Evolutionary conservation across 2,113 vertebrate genomes (phyloP).

Genomic region (Daphoenositta chrysoptera): DNA sequence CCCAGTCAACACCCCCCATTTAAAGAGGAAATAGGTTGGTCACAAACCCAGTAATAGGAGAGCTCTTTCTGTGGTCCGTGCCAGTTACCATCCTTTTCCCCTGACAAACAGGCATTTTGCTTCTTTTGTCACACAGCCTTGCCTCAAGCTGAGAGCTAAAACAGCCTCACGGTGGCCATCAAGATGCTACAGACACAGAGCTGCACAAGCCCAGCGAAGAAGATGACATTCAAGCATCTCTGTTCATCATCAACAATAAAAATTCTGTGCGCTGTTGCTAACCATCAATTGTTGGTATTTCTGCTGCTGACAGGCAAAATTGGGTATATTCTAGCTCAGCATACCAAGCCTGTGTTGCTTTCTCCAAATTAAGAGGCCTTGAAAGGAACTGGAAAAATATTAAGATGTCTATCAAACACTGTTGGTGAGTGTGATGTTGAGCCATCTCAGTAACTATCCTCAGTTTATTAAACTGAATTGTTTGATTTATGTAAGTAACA

Average conservation of each 20-base stretch:
- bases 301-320: background rate
- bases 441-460: background rate
- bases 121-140: background rate
- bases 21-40: background rate
- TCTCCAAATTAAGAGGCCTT: background rate
- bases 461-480: background rate
- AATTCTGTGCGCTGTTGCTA: background rate
- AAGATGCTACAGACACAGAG: background rate
- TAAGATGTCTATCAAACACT: background rate
- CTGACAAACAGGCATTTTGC: background rate
- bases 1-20: background rate
- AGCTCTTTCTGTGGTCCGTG: background rate
- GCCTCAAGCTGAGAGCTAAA: background rate
- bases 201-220: background rate
- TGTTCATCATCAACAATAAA: background rate
- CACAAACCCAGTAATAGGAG: background rate
- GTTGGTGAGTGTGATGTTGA: background rate
- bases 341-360: background rate
- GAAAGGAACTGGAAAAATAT: background rate
- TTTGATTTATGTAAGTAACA: background rate
- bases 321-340: background rate
- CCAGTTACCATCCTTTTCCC: background rate
- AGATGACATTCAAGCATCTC: background rate
- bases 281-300: background rate
- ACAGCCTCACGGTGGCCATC: background rate